Evolutionary conservation across 2,113 vertebrate species (phyloP).

Genomic region (Benitochromis conjunctus): DNA sequence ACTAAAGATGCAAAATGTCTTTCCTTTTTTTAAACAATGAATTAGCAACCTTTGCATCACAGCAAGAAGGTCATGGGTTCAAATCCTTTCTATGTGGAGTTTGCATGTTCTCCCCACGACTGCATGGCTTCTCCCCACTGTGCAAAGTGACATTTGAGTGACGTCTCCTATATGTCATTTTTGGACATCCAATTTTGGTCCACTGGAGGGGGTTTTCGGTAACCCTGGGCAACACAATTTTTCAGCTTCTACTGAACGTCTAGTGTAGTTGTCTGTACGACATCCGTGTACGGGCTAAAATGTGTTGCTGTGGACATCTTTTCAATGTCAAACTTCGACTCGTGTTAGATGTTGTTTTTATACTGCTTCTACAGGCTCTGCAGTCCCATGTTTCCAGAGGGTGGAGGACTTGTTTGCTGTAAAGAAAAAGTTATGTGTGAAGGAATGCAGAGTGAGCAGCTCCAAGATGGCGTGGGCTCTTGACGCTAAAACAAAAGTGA

Average conservation of each 20-base stretch:
- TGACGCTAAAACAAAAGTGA: not conserved
- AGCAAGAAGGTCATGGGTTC: not conserved
- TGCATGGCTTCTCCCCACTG: not conserved
- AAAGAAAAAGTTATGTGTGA: not conserved
- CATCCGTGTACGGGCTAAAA: not conserved
- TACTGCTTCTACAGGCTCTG: not conserved
- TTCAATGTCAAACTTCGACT: not conserved
- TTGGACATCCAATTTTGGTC: too few relatives aligned
- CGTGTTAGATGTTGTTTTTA: not conserved
- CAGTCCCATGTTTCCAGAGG: not conserved
- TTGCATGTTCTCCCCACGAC: not conserved
- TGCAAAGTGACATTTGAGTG: not conserved
- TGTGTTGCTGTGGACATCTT: not conserved
- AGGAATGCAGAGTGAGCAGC: not conserved
- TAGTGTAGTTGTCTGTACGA: rapidly evolving
- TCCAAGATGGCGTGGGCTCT: not conserved
- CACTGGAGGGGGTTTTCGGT: too few relatives aligned
- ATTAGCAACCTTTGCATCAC: not conserved
- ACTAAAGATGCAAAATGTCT: not conserved
- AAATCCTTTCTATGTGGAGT: not conserved
- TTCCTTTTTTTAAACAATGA: not conserved
- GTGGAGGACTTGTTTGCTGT: not conserved
- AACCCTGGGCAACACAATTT: too few relatives aligned
- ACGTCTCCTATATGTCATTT: not conserved
- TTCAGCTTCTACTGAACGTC: too few relatives aligned